Base-by-base conservation (phyloP, 2,888 invertebrate genomes). In the Eurytoma californica region DNA sequence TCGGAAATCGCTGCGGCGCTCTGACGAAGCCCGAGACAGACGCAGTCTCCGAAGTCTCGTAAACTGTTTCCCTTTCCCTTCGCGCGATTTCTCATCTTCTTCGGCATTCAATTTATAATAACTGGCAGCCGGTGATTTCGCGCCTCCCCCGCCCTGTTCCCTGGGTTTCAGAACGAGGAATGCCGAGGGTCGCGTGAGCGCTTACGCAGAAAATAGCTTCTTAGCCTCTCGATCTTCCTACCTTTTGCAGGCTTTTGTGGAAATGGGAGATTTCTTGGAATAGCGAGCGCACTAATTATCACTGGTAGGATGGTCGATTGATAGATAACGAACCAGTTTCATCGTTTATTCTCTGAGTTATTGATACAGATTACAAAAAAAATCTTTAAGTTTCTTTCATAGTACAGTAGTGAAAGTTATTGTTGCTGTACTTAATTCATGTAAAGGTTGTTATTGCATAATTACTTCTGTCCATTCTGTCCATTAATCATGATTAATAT, bases 151-250 rank as follows among this genome's bases (percentile, higher is more conserved):
- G 69, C 12, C 57, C 24, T 66, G 55, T 60, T 67, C 79, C 78
- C 80, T 79, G 79, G 84, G 84, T 84, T 85, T 82, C 74, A 39
- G 53, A 39, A 3, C 60, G n/a, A 13, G 53, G 73, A 53, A 53
- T 14, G 53, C 4, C 67, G 72, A 80, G 67, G 73, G 80, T 67
- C 77, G 82, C 79, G 84, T 77, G 82, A 82, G 84, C 87, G 83
- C 81, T 86, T 87, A 84, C 84, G 86, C 86, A 86, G 86, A 88
- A 88, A 87, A 88, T 88, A 84, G 83, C 82, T 84, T 87, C 79
- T 82, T 81, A 82, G 82, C 82, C 82, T 82, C 80, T 58, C 28
- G 12, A 18, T 60, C 60, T 70, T 24, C n/a, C 2, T 7, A 12
- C 57, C 61, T 16, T 51, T 3, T 9, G 39, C 53, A 13, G 13